These are phyloP conservation scores for Heliopora coerulea DNA, from an alignment of 92 coral and sea anemone genomes.

Conservation along the genomic window DNA sequence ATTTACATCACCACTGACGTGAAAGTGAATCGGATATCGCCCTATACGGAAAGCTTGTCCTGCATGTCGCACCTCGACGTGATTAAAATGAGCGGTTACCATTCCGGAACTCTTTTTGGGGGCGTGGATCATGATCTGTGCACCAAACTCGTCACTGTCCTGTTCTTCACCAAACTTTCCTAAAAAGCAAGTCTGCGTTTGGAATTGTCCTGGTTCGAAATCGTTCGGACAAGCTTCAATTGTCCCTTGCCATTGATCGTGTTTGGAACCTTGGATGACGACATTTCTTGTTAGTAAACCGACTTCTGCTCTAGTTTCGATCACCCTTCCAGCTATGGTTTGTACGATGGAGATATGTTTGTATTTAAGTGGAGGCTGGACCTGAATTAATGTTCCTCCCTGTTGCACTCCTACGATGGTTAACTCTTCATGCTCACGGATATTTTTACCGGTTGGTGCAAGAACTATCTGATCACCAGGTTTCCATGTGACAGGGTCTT, in stretches of 20 bases:
- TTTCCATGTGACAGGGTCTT: slow-evolving; percentile 74
- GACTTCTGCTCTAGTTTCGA: slow-evolving; percentile 86
- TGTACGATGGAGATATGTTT: slow-evolving; percentile 71
- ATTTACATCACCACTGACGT: slow-evolving; percentile 80
- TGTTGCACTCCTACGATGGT: slow-evolving; percentile 56
- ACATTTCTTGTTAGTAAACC: slow-evolving; percentile 95
- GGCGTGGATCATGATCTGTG: slow-evolving; percentile 87
- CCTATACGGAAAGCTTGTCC: slow-evolving; percentile 91
- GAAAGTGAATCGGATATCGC: slow-evolving; percentile 94
- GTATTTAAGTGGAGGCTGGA: slow-evolving; percentile 63
- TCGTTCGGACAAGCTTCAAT: slow-evolving; percentile 66
- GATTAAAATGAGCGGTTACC: slow-evolving; percentile 77
- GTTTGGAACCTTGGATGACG: slow-evolving; percentile 81
- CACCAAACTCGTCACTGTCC: slow-evolving; percentile 77
- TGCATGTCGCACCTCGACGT: slow-evolving; percentile 78
- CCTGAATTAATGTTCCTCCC: slow-evolving; percentile 61
- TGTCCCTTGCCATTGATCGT: slow-evolving; percentile 63
- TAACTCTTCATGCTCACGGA: slow-evolving; percentile 73
- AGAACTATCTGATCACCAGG: slow-evolving; percentile 73
- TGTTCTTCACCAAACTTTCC: slow-evolving; percentile 71
- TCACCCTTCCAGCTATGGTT: slow-evolving; percentile 58
- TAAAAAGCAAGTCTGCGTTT: slow-evolving; percentile 76
- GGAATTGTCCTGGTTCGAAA: slow-evolving; percentile 86
- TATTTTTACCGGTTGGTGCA: slow-evolving; percentile 80
- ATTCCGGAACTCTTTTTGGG: slow-evolving; percentile 66